Percentiles rank a stretch among this genome's conserved stretches.
These are phyloP conservation scores for Ceratosolen fusciceps DNA, from an alignment of 1,140 invertebrate species.

Conservation along the genomic window DNA sequence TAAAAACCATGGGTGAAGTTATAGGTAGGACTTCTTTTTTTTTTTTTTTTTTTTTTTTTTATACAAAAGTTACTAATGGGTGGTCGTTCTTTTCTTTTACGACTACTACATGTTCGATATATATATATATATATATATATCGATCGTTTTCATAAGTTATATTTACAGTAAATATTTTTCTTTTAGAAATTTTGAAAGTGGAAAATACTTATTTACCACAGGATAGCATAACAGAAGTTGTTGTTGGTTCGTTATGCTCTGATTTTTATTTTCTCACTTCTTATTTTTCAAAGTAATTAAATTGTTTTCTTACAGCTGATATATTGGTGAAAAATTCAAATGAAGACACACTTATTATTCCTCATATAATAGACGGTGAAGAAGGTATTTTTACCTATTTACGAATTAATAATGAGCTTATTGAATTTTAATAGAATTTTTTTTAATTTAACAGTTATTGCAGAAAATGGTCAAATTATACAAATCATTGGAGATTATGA, in stretches of 20 bases:
- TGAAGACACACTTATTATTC: constrained; percentile 27
- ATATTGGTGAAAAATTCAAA: constrained; percentile 32
- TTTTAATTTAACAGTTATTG: constrained; percentile 54
- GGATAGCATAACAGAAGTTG: constrained; percentile 38
- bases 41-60: neutral
- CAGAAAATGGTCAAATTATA: constrained; percentile 61
- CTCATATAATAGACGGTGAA: constrained; percentile 36
- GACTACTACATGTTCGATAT: constrained; percentile 37
- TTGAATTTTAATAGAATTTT: constrained; percentile 3
- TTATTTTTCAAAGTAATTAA: constrained; percentile 24
- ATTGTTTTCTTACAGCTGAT: constrained; percentile 32
- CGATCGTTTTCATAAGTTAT: neutral
- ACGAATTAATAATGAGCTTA: neutral
- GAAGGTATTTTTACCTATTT: constrained; percentile 18
- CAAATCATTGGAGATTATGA: constrained; percentile 64
- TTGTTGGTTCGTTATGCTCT: constrained; percentile 52
- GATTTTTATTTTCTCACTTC: constrained; percentile 20
- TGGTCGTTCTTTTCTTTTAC: constrained; percentile 5
- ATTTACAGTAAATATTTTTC: neutral
- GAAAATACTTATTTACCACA: constrained; percentile 49
- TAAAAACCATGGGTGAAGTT: constrained; percentile 43
- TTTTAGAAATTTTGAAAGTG: constrained; percentile 58
- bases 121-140: no score
- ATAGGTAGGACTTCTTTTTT: constrained; percentile 35
- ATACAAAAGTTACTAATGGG: neutral